Percentiles rank a stretch among this genome's conserved stretches.
phyloP scores from a whole-genome alignment of 35 echinoderm and acorn worm genomes.

The Ophiothrix spiculata region DNA sequence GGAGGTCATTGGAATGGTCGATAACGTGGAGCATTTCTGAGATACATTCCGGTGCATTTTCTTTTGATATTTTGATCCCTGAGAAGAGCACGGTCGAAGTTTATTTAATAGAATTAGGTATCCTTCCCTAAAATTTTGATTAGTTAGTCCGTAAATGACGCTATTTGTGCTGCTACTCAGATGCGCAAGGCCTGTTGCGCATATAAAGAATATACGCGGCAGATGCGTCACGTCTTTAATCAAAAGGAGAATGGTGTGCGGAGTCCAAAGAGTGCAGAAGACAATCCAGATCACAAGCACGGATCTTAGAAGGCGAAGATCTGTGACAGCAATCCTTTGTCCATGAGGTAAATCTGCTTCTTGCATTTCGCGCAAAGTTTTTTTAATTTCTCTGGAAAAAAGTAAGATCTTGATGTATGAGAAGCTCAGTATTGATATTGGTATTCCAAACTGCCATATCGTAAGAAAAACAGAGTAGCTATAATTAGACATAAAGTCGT shows the following conservation, averaged over 20 bases:
- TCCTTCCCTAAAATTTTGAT: conserved; percentile 62
- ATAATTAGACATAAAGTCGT: conserved; percentile 58
- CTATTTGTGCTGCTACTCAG: conserved; percentile 73
- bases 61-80: too few relatives aligned
- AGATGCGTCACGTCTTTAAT: conserved; percentile 20
- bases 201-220: conserved; percentile 45
- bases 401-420: conserved; percentile 59
- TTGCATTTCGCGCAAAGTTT: not conserved
- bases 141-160: conserved; percentile 70
- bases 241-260: conserved; percentile 54
- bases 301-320: conserved; percentile 49
- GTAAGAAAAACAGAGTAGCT: conserved; percentile 71
- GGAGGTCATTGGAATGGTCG: too few relatives aligned
- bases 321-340: conserved; percentile 11
- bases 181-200: conserved; percentile 54
- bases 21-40: too few relatives aligned
- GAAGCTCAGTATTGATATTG: conserved; percentile 39
- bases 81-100: not conserved
- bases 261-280: conserved; percentile 74
- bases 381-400: conserved; percentile 11
- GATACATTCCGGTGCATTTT: too few relatives aligned
- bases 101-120: conserved; percentile 18
- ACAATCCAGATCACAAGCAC: conserved; percentile 64
- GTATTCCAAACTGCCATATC: conserved; percentile 47
- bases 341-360: not conserved